A percentile compares a stretch with the other conserved stretches of the same genome.
phyloP scores from a whole-genome alignment of 2,888 invertebrate species.

The Hydriomena furcata region DNA sequence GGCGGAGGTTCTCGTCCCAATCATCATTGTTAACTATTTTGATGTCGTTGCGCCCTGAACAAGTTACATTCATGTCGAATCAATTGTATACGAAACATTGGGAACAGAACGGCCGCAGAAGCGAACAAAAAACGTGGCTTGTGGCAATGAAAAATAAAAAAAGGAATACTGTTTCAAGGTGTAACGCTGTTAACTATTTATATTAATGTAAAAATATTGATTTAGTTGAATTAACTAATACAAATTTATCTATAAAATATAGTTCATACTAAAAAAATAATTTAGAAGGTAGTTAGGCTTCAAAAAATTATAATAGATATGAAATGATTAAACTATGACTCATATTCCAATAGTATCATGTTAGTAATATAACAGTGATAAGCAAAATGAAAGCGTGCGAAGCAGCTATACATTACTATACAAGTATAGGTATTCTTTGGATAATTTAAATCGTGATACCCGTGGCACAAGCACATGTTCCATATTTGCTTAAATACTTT shows the following conservation, averaged over 20 bases:
- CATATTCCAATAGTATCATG: background rate
- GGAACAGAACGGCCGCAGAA: constrained; percentile 44
- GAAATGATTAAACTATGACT: constrained; percentile 8
- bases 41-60: constrained; percentile 17
- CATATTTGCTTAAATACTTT: no score
- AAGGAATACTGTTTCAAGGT: constrained; percentile 1
- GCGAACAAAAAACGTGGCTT: constrained; percentile 46
- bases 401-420: constrained; percentile 44
- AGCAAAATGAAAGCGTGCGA: constrained; percentile 65
- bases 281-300: background rate
- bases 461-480: no score
- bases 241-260: background rate
- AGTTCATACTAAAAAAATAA: no score
- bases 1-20: constrained; percentile 41
- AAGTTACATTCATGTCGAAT: background rate
- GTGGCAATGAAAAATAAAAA: constrained; percentile 24
- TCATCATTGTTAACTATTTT: constrained; percentile 22
- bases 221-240: background rate
- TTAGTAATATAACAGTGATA: constrained; percentile 28
- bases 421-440: no score
- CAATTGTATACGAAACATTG: constrained; percentile 14
- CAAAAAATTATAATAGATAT: background rate
- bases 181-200: background rate
- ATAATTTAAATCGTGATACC: no score
- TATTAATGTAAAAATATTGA: background rate